Percentiles rank a stretch among this genome's conserved stretches.
phyloP scores from a whole-genome alignment of 2,113 vertebrate species.

The Rhabdornis inornatus region DNA sequence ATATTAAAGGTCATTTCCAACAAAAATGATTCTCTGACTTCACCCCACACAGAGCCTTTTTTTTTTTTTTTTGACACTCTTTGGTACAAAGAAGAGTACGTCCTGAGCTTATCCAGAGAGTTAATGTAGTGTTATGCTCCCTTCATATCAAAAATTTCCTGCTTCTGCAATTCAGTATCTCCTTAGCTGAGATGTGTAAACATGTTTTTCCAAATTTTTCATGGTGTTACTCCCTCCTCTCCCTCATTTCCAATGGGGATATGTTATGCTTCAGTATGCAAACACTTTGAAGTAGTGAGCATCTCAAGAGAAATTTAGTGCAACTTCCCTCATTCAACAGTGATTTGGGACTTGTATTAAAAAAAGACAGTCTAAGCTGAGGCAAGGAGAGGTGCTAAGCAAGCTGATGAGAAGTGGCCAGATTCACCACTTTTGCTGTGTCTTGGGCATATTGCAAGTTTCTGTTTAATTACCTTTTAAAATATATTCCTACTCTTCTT shows the following conservation, averaged over 20 bases:
- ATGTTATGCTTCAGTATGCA: neutral
- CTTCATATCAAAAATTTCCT: neutral
- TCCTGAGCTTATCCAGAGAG: neutral
- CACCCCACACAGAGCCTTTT: neutral
- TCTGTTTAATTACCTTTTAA: conserved; percentile 18
- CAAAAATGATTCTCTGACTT: neutral
- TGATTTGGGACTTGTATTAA: neutral
- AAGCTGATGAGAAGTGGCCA: neutral
- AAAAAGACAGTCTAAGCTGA: neutral
- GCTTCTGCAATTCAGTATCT: neutral
- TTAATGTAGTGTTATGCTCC: neutral
- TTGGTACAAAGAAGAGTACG: neutral
- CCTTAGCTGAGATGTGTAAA: neutral
- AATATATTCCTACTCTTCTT: neutral
- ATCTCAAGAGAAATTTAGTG: neutral
- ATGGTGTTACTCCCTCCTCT: neutral
- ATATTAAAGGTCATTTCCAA: neutral
- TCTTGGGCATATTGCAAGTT: neutral
- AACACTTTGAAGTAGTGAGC: neutral
- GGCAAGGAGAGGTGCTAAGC: neutral
- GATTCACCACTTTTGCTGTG: neutral
- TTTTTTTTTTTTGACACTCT: neutral
- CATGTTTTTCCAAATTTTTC: neutral
- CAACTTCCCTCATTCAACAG: neutral
- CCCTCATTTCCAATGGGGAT: neutral